Conservation (phyloP, 2,113 vertebrate genomes). For the Phrynocephalus versicolor region DNA sequence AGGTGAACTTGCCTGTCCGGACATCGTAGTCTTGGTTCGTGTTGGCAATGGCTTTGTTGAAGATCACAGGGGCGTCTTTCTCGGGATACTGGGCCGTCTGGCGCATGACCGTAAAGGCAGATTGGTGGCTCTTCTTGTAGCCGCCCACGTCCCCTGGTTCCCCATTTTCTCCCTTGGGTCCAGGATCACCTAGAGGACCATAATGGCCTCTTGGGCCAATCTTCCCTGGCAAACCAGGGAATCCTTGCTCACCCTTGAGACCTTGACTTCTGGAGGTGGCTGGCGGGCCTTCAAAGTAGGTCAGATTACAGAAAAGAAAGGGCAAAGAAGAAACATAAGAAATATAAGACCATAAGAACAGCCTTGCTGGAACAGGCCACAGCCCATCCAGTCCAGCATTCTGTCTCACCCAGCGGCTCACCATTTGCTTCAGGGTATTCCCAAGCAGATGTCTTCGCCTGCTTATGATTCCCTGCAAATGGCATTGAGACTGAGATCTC, state of each 20-base stretch:
- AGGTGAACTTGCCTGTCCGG: slow-evolving; percentile 78
- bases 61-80: slow-evolving; percentile 61
- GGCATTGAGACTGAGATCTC: no score
- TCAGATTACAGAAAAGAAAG: no score
- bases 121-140: slow-evolving; percentile 69
- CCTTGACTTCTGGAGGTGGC: slow-evolving; percentile 41
- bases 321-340: no score
- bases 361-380: no score
- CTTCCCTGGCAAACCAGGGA: slow-evolving; percentile 69
- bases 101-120: slow-evolving; percentile 79
- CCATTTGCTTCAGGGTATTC: no score
- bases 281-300: slow-evolving; percentile 64
- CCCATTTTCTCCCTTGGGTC: slow-evolving; percentile 27
- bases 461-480: no score
- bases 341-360: no score
- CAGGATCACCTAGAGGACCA: slow-evolving; percentile 46
- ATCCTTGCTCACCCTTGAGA: slow-evolving; percentile 76
- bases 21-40: slow-evolving; percentile 68
- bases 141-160: slow-evolving; percentile 55
- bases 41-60: slow-evolving; percentile 74
- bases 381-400: no score
- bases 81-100: slow-evolving; percentile 45
- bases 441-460: no score
- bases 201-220: slow-evolving; percentile 56
- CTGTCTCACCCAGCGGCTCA: no score